A percentile compares a stretch with the other conserved stretches of the same genome.
These are phyloP conservation scores for Protophormia terraenovae DNA, from an alignment of 2,888 invertebrate genomes.

Conservation along the genomic window DNA sequence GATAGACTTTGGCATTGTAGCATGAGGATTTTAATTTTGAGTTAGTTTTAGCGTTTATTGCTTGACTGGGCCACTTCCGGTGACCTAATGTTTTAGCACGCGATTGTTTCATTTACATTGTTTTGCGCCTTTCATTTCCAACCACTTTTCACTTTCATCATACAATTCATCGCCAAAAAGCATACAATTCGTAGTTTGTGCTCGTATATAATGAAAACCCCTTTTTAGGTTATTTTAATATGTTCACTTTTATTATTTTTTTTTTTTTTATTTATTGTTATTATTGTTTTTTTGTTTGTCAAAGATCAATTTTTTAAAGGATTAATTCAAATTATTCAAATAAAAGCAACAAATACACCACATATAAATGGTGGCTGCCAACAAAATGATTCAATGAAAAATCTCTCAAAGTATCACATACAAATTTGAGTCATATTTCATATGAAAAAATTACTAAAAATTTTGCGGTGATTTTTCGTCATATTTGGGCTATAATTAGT, in stretches of 20 bases:
- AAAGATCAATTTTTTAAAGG: not conserved
- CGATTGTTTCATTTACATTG: constrained; percentile 52
- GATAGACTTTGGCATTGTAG: constrained; percentile 23
- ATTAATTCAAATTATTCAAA: not conserved
- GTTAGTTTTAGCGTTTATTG: constrained; percentile 37
- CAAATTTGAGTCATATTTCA: too few relatives aligned
- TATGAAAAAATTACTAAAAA: too few relatives aligned
- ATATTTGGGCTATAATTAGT: too few relatives aligned
- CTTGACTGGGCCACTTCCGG: constrained; percentile 64
- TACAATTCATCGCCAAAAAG: constrained; percentile 1
- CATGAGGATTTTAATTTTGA: constrained; percentile 19
- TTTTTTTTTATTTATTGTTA: too few relatives aligned
- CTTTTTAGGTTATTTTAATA: not conserved
- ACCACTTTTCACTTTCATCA: constrained; percentile 22
- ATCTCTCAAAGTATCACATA: too few relatives aligned
- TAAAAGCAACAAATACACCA: too few relatives aligned
- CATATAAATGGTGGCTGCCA: too few relatives aligned
- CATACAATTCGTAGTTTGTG: not conserved
- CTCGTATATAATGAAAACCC: not conserved
- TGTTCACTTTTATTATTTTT: too few relatives aligned
- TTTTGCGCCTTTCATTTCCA: not conserved
- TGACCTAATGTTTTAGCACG: constrained; percentile 66
- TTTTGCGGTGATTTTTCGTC: too few relatives aligned
- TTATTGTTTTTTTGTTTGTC: not conserved
- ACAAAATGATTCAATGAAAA: too few relatives aligned